Conservation (phyloP, 92 coral and sea anemone genomes). For the Galaxea fascicularis region DNA sequence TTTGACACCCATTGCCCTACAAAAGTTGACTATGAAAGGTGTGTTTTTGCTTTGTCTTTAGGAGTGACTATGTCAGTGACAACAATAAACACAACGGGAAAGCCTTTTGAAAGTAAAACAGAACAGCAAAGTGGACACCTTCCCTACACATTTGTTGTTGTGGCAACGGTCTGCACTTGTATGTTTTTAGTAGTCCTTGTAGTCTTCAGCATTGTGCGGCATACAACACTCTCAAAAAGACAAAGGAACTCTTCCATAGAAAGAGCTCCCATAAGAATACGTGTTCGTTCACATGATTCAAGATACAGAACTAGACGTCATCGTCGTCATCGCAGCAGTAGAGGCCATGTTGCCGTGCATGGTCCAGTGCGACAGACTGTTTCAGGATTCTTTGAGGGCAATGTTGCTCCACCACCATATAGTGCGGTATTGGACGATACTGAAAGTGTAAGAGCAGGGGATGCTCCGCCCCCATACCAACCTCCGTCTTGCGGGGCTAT, state of each 20-base stretch:
- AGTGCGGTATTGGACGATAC: conserved; percentile 87
- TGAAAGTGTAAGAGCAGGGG: conserved; percentile 90
- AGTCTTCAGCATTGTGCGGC: conserved; percentile 92
- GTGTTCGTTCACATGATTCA: conserved; percentile 61
- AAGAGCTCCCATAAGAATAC: conserved; percentile 77
- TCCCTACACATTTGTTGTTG: conserved; percentile 91
- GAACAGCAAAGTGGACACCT: conserved; percentile 60
- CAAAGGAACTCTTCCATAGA: conserved; percentile 78
- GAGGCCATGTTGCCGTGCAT: conserved; percentile 73
- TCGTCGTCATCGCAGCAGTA: conserved; percentile 63
- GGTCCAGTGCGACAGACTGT: conserved; percentile 84
- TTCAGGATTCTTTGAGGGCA: conserved; percentile 92
- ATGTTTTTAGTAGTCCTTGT: conserved; percentile 82
- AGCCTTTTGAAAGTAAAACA: conserved; percentile 27
- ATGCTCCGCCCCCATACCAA: conserved; percentile 83
- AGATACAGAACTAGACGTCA: conserved; percentile 64
- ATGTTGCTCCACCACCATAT: conserved; percentile 92
- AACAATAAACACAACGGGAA: neutral
- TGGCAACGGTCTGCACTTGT: conserved; percentile 93
- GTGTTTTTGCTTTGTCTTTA: neutral
- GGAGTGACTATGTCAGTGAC: neutral
- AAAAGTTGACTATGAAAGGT: too few species aligned
- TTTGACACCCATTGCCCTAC: too few species aligned
- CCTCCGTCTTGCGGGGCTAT: conserved; percentile 70
- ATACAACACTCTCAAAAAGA: conserved; percentile 75